Evolutionary conservation across 2,113 vertebrate genomes (phyloP).

Genomic region (Oryctolagus cuniculus): DNA sequence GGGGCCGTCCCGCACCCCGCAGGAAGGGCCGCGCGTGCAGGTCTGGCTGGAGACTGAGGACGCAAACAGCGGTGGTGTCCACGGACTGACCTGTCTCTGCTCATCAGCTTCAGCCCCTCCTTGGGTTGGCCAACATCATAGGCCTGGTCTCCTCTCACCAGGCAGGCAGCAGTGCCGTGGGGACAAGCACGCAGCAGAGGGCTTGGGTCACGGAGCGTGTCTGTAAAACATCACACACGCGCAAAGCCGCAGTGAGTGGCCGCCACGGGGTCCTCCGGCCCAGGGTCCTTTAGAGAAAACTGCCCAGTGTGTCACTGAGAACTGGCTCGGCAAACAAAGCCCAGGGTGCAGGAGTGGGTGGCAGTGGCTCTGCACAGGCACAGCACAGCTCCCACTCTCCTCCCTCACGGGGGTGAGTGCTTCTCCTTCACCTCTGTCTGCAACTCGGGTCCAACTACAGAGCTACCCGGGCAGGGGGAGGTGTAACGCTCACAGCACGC

Average conservation of each 20-base stretch:
- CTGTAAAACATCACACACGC: not conserved
- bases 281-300: too few species aligned
- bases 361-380: too few species aligned
- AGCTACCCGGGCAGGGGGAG: too few species aligned
- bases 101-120: conserved; percentile 86
- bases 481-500: too few species aligned
- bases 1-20: not conserved
- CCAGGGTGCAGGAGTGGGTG: too few species aligned
- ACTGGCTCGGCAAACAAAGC: too few species aligned
- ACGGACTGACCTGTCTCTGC: conserved; percentile 90
- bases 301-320: too few species aligned
- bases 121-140: conserved; percentile 92
- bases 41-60: not conserved
- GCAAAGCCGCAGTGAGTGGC: too few species aligned
- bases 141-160: conserved; percentile 83
- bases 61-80: fast-evolving
- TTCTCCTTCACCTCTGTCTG: too few species aligned
- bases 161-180: conserved; percentile 92
- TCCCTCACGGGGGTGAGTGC: too few species aligned
- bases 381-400: too few species aligned
- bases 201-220: conserved; percentile 74
- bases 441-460: too few species aligned
- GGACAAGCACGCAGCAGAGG: conserved; percentile 87
- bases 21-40: not conserved
- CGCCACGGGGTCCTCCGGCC: fast-evolving